Conservation (phyloP, 2,797 vertebrate genomes). For the Phrynocephalus forsythii region DNA sequence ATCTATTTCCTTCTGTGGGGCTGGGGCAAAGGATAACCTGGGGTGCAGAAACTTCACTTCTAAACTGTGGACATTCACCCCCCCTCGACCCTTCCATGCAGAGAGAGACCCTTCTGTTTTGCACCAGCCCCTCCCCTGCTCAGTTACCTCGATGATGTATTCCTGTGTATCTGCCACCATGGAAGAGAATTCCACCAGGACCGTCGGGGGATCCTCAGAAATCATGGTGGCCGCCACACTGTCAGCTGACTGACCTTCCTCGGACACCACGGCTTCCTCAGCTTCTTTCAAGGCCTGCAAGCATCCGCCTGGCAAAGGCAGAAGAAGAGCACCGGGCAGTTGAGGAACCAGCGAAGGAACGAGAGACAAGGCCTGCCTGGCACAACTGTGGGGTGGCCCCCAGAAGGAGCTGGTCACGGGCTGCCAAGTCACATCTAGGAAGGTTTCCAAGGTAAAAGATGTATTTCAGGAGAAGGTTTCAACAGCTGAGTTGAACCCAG, state of each 20-base stretch:
- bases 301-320: conserved; percentile 85
- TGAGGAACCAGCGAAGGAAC: not conserved
- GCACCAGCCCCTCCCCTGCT: not conserved
- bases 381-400: not conserved
- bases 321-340: too few species aligned
- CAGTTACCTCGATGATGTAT: conserved; percentile 94
- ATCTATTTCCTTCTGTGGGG: not conserved
- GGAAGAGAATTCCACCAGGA: conserved; percentile 97
- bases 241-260: conserved; percentile 82
- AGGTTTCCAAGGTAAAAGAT: not conserved
- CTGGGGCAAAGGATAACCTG: not conserved
- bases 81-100: too few species aligned
- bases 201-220: conserved; percentile 90
- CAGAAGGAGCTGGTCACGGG: not conserved
- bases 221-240: conserved; percentile 82
- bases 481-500: too few species aligned
- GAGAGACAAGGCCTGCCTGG: not conserved
- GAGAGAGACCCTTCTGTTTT: too few species aligned
- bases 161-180: conserved; percentile 98
- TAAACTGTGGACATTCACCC: not conserved
- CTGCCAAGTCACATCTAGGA: not conserved
- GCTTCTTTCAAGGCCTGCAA: conserved; percentile 80
- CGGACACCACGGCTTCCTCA: conserved; percentile 75
- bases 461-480: not conserved
- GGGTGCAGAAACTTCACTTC: not conserved